Conservation (phyloP, 2,888 invertebrate genomes). For the Strigamia maritima region DNA sequence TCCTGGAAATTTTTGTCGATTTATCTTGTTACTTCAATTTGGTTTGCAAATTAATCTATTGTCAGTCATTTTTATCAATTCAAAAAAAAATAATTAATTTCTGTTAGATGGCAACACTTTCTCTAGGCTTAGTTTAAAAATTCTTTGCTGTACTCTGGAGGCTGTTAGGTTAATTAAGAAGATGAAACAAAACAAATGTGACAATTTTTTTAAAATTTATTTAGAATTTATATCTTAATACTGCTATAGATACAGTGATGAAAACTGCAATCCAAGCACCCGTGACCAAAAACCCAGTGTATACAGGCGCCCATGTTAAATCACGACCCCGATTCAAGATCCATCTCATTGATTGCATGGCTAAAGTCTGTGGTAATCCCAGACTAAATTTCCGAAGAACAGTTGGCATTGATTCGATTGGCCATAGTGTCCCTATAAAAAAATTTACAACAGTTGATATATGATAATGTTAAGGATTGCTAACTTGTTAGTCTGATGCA, state of each 20-base stretch:
- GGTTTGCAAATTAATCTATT: too few relatives aligned
- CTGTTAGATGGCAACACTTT: too few relatives aligned
- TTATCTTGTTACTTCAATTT: too few relatives aligned
- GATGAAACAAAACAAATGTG: background rate
- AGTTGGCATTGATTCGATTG: background rate
- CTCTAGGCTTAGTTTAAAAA: too few relatives aligned
- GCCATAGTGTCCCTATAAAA: background rate
- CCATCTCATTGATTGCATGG: background rate
- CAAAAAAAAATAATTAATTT: too few relatives aligned
- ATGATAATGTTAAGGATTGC: too few relatives aligned
- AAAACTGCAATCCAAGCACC: background rate
- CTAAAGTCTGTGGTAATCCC: background rate
- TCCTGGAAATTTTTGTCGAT: too few relatives aligned
- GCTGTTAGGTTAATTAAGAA: too few relatives aligned
- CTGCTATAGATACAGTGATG: background rate
- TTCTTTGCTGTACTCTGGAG: too few relatives aligned
- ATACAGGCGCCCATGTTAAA: background rate
- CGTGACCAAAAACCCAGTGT: background rate
- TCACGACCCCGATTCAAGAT: background rate
- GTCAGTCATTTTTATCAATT: too few relatives aligned
- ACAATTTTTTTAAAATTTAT: background rate
- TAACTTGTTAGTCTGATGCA: too few relatives aligned
- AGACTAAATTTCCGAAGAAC: background rate
- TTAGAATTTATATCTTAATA: background rate
- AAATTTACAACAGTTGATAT: too few relatives aligned